These are phyloP conservation scores for Phylloscopus trochilus DNA, from an alignment of 2,113 vertebrate species.

Conservation along the genomic window DNA sequence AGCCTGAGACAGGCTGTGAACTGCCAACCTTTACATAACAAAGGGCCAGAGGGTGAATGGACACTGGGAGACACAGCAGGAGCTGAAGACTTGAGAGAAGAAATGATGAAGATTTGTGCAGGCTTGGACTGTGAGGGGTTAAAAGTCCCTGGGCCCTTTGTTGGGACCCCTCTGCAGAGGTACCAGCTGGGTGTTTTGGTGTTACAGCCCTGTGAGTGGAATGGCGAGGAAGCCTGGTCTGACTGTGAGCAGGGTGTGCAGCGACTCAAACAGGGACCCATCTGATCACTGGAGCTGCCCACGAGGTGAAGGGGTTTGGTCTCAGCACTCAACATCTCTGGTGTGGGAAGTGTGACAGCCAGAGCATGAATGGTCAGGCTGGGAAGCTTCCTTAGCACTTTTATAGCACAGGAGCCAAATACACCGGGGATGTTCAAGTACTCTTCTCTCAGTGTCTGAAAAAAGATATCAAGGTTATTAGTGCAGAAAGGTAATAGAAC, in stretches of 20 bases:
- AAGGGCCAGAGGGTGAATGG: rapidly evolving
- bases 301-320: no score
- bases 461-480: background rate
- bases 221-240: rapidly evolving
- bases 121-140: background rate
- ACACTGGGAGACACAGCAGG: background rate
- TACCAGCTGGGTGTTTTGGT: background rate
- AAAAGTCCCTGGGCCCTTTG: rapidly evolving
- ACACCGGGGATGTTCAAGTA: background rate
- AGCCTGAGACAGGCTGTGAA: background rate
- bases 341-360: background rate
- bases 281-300: rapidly evolving
- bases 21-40: no score
- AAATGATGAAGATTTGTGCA: rapidly evolving
- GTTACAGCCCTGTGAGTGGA: rapidly evolving
- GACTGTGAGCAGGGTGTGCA: background rate
- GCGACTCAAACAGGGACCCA: rapidly evolving
- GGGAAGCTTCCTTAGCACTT: background rate
- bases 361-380: background rate
- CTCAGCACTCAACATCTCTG: background rate
- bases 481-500: background rate
- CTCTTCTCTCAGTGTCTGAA: background rate
- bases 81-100: rapidly evolving
- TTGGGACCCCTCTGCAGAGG: rapidly evolving
- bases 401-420: background rate